These are phyloP conservation scores for Molossus molossus DNA, from an alignment of 2,797 vertebrate species.

Conservation along the genomic window DNA sequence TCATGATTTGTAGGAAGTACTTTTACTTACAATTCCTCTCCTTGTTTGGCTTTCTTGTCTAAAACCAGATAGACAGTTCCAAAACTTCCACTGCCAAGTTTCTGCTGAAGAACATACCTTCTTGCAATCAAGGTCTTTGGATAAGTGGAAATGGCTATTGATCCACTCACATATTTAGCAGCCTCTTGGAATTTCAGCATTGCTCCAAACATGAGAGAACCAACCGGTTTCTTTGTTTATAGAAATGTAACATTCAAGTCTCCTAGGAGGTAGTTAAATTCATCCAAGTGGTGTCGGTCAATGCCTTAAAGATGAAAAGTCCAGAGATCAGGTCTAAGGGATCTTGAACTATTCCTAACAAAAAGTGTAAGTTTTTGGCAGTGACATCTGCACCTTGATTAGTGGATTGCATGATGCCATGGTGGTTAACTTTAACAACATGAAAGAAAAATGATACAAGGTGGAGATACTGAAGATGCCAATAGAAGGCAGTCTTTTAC, in stretches of 20 bases:
- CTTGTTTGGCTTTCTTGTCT: slow-evolving; percentile 91
- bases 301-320: slow-evolving; percentile 75
- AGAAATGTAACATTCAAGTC: slow-evolving; percentile 56
- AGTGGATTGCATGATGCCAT: neutral
- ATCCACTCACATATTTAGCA: slow-evolving; percentile 76
- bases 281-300: slow-evolving; percentile 59
- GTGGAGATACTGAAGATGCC: neutral
- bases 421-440: neutral
- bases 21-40: slow-evolving; percentile 92
- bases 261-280: slow-evolving; percentile 61
- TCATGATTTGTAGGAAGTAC: neutral
- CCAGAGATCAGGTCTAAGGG: slow-evolving; percentile 69
- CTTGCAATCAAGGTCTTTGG: slow-evolving; percentile 88
- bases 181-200: slow-evolving; percentile 91
- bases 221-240: neutral
- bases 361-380: slow-evolving; percentile 29
- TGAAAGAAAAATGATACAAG: neutral
- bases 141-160: slow-evolving; percentile 73
- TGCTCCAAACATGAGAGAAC: slow-evolving; percentile 58
- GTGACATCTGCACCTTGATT: neutral
- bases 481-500: neutral
- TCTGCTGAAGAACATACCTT: slow-evolving; percentile 90
- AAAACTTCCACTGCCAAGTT: slow-evolving; percentile 93
- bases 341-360: neutral
- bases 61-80: slow-evolving; percentile 92